Base-by-base conservation (phyloP, 2,888 invertebrate species). In the Leptogaster cylindrica region DNA sequence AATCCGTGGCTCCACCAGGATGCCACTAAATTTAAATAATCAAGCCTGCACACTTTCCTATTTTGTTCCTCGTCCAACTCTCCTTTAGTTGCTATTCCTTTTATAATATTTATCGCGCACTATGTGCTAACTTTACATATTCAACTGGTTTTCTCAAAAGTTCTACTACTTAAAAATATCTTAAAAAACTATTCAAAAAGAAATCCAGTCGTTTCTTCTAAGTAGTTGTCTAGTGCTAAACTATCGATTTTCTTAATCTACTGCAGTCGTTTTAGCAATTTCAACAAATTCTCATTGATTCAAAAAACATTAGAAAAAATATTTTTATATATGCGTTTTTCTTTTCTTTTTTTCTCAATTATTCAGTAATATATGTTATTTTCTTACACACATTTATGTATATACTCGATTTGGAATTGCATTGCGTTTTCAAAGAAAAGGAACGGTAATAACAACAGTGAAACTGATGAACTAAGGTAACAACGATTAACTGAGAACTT, bases 121-220 rank as follows among this genome's bases (percentile, higher is more conserved):
- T 58, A 58, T 25, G 58, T 58, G 58, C 58, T 58, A 46, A 58
- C 23, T 64, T 48, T 48, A 44, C 46, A 46, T 20, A n/a, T 51
- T 64, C 64, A 64, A 44, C 46, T 46, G 64, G 31, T 31, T 48
- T 46, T 23, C 27, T 12, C 5, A 27, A 51, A 48, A 23, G 23
- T 27, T 48, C 31, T 46, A 64, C 46, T 64, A 64, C 64, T 64
- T 64, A 48, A 28, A 48, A 64, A 27, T 64, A 33, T 20, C 46
- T 64, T 64, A 64, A 48, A 64, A 64, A 63, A 63, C 63, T 63
- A 63, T 63, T 63, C 63, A 48, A 48, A 50, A 64, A 64, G 46
- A 64, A 31, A 48, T 64, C 48, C 25, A 48, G 46, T 64, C 48
- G 23, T 23, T 33, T 65, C 50, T 51, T 39, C 48, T 44, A 31